These are phyloP conservation scores for Australoheros facetus DNA, from an alignment of 2,797 vertebrate genomes.

Conservation along the genomic window DNA sequence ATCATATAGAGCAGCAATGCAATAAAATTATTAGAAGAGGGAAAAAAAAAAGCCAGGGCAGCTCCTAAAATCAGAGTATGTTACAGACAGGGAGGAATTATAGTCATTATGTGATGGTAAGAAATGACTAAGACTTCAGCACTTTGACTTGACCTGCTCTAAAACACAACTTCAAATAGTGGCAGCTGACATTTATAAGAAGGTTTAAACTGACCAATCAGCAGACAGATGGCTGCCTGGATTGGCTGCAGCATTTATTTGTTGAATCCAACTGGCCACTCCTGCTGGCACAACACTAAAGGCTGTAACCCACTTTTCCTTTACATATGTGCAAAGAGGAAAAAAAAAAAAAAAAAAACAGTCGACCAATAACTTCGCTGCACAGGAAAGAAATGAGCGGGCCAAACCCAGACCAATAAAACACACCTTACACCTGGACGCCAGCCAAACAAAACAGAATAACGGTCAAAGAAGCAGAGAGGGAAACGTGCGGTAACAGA, in stretches of 20 bases:
- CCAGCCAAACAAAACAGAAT: constrained; percentile 62
- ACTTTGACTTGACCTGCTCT: constrained; percentile 8
- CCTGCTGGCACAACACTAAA: constrained; percentile 23
- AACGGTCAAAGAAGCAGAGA: constrained; percentile 55
- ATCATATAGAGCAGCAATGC: constrained; percentile 36
- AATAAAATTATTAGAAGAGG: not conserved
- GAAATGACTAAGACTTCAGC: not conserved
- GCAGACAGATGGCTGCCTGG: not conserved
- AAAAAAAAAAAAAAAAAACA: not conserved
- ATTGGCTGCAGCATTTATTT: constrained; percentile 27
- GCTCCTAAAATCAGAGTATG: constrained; percentile 9
- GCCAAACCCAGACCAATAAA: constrained; percentile 58
- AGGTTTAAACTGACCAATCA: constrained; percentile 57
- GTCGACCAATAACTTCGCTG: constrained; percentile 23
- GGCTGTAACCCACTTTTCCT: constrained; percentile 33
- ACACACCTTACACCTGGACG: constrained; percentile 68
- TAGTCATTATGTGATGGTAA: constrained; percentile 13
- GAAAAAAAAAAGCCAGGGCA: not conserved
- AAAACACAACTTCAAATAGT: not conserved
- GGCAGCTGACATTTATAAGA: not conserved
- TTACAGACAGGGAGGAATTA: constrained; percentile 5
- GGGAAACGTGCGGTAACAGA: constrained; percentile 46
- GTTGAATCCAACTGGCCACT: constrained; percentile 6
- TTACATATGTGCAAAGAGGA: constrained; percentile 25
- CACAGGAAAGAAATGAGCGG: constrained; percentile 56